Percentiles rank a stretch among this genome's conserved stretches.
Conservation (phyloP, 1,140 invertebrate species). For the Drosophila pruinosa region DNA sequence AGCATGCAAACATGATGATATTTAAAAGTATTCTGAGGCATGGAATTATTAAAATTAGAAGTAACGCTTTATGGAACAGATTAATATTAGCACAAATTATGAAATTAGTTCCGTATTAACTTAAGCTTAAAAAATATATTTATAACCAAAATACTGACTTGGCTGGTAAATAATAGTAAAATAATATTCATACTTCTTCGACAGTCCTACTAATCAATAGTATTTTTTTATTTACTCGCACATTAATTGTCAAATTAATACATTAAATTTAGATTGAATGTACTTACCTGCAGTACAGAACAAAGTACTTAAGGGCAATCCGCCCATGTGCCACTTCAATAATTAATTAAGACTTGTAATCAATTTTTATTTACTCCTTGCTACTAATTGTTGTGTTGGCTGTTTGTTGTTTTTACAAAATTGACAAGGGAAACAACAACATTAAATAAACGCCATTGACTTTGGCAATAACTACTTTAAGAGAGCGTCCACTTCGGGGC, state of each 20-base stretch:
- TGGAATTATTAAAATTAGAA: not conserved
- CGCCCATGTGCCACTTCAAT: not conserved
- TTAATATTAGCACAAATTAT: not conserved
- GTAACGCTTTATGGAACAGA: not conserved
- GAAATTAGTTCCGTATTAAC: not conserved
- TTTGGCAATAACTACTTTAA: not conserved
- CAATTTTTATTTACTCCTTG: not conserved
- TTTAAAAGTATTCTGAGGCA: not conserved
- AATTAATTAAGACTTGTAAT: not conserved
- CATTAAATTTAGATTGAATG: no score
- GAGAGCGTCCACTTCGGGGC: not conserved
- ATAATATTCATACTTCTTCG: no score
- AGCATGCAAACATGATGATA: conserved; percentile 4
- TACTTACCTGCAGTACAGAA: not conserved
- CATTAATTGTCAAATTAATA: not conserved
- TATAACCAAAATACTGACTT: no score
- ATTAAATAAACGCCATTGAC: not conserved
- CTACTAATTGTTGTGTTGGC: not conserved
- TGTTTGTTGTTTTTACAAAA: not conserved
- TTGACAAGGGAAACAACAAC: conserved; percentile 3
- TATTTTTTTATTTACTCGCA: no score
- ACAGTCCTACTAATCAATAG: no score
- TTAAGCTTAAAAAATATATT: no score
- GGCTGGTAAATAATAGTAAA: no score
- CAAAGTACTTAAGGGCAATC: not conserved